Base-by-base conservation (phyloP, 2,797 vertebrate genomes). In the Enteromius paludinosus region DNA sequence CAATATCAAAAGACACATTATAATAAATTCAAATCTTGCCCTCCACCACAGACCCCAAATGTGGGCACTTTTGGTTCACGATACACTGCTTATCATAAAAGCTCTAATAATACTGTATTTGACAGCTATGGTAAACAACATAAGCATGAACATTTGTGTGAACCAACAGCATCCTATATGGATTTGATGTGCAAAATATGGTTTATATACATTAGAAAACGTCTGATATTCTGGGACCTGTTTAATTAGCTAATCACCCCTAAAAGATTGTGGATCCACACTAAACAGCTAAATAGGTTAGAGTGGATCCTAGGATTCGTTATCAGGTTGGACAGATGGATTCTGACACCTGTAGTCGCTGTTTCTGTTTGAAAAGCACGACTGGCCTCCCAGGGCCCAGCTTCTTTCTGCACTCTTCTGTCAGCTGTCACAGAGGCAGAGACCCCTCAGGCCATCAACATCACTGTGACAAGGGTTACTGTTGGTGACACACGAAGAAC, bases 351-450 rank as follows among this genome's bases (percentile, higher is more conserved):
- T 68, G 74, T 30, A 43, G 68, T 72, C 47, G 9, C n/a, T 64
- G 15, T 76, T 76, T 81, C 78, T 28, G 61, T 70, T 80, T 65
- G 70, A 79, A 68, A 59, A 70, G 28, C 72, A 77, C 25, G 78
- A 17, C 10, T 43, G 79, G 59, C 68, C 74, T 82, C 79, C 38
- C 41, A 82, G 38, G 69, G 69, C 68, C 75, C 43, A 77, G 30
- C 9, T 56, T 83, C 62, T 41, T 20, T 73, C 74, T 25, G 43
- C 11, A 23, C 77, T 77, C 65, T 62, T 84, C 85, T 80, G 74
- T 85, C 83, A 85, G 83, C 78, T 83, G 87, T 81, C 87, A 85
- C 56, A 25, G 65, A 81, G 28, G 69, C 85, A 72, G 71, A 86
- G 75, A 86, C 83, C 85, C 79, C 59, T 68, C 49, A 83, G 65